Percentiles rank a stretch among this genome's conserved stretches.
Evolutionary conservation across 2,797 vertebrate species (phyloP).

Genomic region (Natrix natrix): DNA sequence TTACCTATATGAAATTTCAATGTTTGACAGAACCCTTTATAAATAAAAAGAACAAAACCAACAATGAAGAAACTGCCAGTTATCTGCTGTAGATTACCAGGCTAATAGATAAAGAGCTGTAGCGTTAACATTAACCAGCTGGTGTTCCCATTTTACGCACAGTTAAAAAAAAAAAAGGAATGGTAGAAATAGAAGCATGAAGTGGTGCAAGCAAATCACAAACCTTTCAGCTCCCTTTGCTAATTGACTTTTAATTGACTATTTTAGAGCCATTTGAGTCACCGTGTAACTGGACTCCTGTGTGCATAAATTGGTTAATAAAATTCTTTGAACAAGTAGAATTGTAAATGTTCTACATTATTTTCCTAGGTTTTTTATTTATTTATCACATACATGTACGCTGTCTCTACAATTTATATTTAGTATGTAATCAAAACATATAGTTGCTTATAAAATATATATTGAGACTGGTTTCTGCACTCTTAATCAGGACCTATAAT

Average conservation of each 20-base stretch:
- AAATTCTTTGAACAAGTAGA: not conserved
- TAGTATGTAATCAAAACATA: not conserved
- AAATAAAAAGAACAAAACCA: conserved; percentile 21
- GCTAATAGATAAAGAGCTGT: not conserved
- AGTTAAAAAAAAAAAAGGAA: not conserved
- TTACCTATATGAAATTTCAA: conserved; percentile 9
- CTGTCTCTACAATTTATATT: not conserved
- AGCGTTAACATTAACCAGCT: not conserved
- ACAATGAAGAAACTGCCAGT: not conserved
- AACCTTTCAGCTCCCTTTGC: not conserved
- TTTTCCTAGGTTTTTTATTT: not conserved
- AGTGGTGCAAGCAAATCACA: not conserved
- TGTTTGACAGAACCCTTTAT: conserved; percentile 14
- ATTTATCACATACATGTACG: not conserved
- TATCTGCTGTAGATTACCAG: not conserved
- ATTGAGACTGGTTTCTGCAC: not conserved
- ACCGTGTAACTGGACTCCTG: not conserved
- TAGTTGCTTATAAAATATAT: not conserved
- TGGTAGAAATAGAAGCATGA: not conserved
- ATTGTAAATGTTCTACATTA: not conserved
- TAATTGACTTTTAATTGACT: not conserved
- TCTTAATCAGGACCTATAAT: not conserved
- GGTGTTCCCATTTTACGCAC: not conserved
- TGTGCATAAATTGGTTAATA: not conserved
- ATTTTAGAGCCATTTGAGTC: not conserved